A percentile compares a stretch with the other conserved stretches of the same genome.
phyloP scores from a whole-genome alignment of 2,113 vertebrate species.

The Microtus montanus region DNA sequence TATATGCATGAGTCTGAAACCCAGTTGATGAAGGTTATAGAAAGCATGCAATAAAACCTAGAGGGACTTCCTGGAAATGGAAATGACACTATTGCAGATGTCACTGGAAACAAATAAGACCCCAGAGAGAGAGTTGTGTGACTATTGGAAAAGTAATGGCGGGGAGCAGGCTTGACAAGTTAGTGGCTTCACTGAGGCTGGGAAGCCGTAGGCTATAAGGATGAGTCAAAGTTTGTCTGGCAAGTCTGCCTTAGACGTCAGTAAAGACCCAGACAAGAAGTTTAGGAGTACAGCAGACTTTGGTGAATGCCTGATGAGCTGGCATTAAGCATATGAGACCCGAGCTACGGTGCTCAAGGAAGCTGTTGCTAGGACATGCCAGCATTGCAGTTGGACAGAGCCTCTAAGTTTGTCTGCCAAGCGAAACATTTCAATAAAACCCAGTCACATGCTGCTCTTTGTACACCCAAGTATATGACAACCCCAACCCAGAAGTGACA shows the following conservation, averaged over 20 bases:
- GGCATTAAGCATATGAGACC: neutral
- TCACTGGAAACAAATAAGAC: conserved; percentile 1
- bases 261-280: neutral
- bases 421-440: neutral
- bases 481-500: conserved; percentile 2
- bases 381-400: neutral
- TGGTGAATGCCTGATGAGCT: neutral
- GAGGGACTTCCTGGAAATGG: neutral
- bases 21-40: neutral
- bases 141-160: neutral
- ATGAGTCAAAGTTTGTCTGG: neutral
- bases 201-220: neutral
- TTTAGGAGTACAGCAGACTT: neutral
- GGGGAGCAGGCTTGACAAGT: neutral
- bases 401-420: neutral
- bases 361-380: neutral
- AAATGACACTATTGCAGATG: neutral
- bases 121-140: neutral
- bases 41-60: conserved; percentile 28
- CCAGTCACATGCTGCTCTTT: neutral
- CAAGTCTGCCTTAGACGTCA: neutral
- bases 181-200: neutral
- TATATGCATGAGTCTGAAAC: conserved; percentile 18
- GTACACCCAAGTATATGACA: neutral
- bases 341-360: neutral